Evolutionary conservation across 2,113 vertebrate genomes (phyloP), one percentile per base, ranked within the genome.

Genomic region (Maccullochella peelii): DNA sequence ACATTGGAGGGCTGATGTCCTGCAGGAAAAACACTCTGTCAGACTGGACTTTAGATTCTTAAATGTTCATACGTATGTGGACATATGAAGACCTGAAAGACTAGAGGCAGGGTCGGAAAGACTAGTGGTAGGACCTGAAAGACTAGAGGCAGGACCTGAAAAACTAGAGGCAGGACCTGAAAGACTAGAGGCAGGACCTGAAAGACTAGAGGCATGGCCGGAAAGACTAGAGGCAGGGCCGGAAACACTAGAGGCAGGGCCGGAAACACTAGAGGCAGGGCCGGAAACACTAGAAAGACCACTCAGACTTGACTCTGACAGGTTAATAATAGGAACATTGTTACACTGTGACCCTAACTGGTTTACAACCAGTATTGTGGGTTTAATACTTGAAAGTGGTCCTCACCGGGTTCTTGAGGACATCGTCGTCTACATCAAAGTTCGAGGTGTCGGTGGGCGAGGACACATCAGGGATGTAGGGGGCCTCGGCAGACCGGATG

Each of bases 391-490:
- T 4, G n/a, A 30, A 2, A 3, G 36, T 40, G 0, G 8, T 58
- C 44, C 91, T 95, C 77, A 99, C 98, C 54, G 96, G 95, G 90
- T 99, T 99, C 90, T 99, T 96, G 3, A 99, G 95, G 11, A 98
- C 94, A 14, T 99, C 98, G 5, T 99, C 98, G 2, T 99, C 98
- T 79, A 99, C 98, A 1, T 99, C 98, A 0, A 99, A 99, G 94
- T 99, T 99, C 30, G 98, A 99, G 0, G 98, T 99, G 95, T 99
- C 98, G 0, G 98, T 99, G 61, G 98, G 98, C 25, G 98, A 99
- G 93, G 97, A 99, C 90, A 99, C 98, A 0, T 99, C 98, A 0
- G 98, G 98, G 86, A 99, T 97, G 84, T 99, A 99, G 6, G 98
- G 98, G 0, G 98, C 98, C 85, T 97, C 97, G 1, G 96, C 90